Evolutionary conservation across 2,888 invertebrate genomes (phyloP), one percentile per base, ranked within the genome.

Genomic region (Hermaeophaga mercurialis): DNA sequence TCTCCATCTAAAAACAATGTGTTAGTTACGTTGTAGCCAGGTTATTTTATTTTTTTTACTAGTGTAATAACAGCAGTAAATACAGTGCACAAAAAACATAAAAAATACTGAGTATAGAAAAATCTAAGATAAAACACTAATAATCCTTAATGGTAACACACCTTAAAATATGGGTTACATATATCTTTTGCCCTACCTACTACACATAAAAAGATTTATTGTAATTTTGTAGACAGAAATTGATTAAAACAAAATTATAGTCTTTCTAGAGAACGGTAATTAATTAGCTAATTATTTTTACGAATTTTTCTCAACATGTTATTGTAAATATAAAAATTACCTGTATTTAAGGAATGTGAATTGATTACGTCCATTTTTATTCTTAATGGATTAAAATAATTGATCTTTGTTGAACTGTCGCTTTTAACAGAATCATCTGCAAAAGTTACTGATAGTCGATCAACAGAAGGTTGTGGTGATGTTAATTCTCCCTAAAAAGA

Each of bases 371-470:
- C 74, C 73, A 75, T 73, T 41, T 39, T 65, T 12, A 36, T 53
- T 3, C 56, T 48, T 0, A 54, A 28, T 1, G 64, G 64, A 52
- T 60, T 63, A 53, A 58, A 66, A 44, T 58, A 58, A 56, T 66
- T 65, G 31, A 62, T 52, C 49, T 50, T 64, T 12, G 58, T 66
- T 0, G 68, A 70, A 47, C 62, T 63, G 49, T 68, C 73, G 58
- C 72, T 69, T 63, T 63, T 70, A 31, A 68, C 63, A 14, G 82
- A 82, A 17, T 82, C 80, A 56, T 82, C 84, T 0, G 87, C 87
- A 80, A 89, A 89, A 38, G 86, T 88, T 56, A 89, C 89, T 8
- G 88, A 89, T 36, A 88, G 79, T 47, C 87, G 82, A 74, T 88
- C 88, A 46, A 85, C 81, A 1, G 88, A 87, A 3, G 86, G 85